A percentile compares a stretch with the other conserved stretches of the same genome.
Conservation (phyloP, 2,888 invertebrate genomes). For the Rapana venosa region DNA sequence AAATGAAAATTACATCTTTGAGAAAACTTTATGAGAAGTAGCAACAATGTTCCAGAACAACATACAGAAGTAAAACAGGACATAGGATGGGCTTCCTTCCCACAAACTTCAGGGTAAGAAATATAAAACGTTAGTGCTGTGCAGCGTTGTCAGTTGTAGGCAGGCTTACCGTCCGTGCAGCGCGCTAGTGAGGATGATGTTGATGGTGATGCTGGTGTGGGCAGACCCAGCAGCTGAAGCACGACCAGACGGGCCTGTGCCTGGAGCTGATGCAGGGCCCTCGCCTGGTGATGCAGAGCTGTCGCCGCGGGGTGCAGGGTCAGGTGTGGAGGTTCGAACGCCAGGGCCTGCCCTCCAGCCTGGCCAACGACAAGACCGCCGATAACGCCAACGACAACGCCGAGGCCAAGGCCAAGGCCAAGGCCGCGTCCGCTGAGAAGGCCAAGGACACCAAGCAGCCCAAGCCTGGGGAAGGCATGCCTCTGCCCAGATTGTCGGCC, state of each 20-base stretch:
- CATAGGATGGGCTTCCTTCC: too few species aligned
- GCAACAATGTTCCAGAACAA: too few species aligned
- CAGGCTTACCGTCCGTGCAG: too few species aligned
- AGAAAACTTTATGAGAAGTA: too few species aligned
- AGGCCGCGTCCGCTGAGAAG: not conserved
- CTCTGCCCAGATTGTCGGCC: not conserved
- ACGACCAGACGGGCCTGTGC: conserved; percentile 62
- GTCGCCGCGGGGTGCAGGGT: conserved; percentile 51
- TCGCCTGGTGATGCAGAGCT: conserved; percentile 58
- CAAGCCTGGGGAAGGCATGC: not conserved
- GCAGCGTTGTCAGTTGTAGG: too few species aligned
- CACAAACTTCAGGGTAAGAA: too few species aligned
- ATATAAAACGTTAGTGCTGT: too few species aligned
- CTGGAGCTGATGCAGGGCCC: conserved; percentile 57
- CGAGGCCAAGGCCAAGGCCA: not conserved
- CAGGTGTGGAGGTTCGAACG: conserved; percentile 65
- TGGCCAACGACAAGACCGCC: not conserved
- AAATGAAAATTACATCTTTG: too few species aligned
- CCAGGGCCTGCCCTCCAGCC: conserved; percentile 26
- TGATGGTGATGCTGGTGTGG: not conserved
- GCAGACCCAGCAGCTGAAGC: conserved; percentile 53
- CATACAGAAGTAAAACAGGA: too few species aligned
- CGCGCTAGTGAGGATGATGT: not conserved
- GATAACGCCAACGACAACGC: too few species aligned
- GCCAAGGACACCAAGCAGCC: not conserved